Evolutionary conservation across 2,888 invertebrate species (phyloP).

Genomic region (Diabrotica balteata): DNA sequence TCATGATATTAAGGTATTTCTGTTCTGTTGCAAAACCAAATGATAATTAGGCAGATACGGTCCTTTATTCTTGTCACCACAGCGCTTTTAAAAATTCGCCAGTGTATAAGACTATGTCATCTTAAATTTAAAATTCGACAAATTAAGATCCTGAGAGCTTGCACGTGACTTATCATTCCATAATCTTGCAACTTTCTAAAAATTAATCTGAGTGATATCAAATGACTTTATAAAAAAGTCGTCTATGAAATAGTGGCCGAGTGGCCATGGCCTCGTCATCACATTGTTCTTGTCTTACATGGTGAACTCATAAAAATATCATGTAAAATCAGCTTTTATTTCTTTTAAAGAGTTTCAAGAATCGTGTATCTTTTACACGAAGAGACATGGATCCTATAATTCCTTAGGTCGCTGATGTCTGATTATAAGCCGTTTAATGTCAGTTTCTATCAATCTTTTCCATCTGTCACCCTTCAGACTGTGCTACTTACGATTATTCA

Average conservation of each 20-base stretch:
- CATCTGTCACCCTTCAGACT: slow-evolving; percentile 11
- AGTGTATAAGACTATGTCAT: background rate
- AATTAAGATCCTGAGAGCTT: slow-evolving; percentile 7
- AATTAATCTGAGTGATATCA: slow-evolving; percentile 6
- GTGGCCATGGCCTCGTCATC: slow-evolving; percentile 8
- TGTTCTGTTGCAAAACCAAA: too few species aligned
- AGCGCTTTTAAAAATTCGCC: background rate
- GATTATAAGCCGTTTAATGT: too few species aligned
- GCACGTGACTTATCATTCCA: background rate
- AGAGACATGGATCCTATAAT: too few species aligned
- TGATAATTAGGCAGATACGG: background rate
- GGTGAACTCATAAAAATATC: background rate
- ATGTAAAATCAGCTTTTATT: too few species aligned
- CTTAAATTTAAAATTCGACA: slow-evolving; percentile 1
- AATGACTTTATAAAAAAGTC: slow-evolving; percentile 1
- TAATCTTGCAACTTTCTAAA: slow-evolving; percentile 9
- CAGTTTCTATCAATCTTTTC: slow-evolving; percentile 7
- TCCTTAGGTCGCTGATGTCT: too few species aligned
- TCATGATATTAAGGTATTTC: too few species aligned
- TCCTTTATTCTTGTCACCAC: background rate
- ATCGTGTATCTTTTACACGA: too few species aligned
- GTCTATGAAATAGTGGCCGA: slow-evolving; percentile 6
- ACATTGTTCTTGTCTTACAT: slow-evolving; percentile 1
- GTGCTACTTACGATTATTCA: slow-evolving; percentile 4
- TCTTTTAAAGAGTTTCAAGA: too few species aligned